Percentiles rank a stretch among this genome's conserved stretches.
These are phyloP conservation scores for Pegoplata infirma DNA, from an alignment of 2,888 invertebrate genomes.

Conservation along the genomic window DNA sequence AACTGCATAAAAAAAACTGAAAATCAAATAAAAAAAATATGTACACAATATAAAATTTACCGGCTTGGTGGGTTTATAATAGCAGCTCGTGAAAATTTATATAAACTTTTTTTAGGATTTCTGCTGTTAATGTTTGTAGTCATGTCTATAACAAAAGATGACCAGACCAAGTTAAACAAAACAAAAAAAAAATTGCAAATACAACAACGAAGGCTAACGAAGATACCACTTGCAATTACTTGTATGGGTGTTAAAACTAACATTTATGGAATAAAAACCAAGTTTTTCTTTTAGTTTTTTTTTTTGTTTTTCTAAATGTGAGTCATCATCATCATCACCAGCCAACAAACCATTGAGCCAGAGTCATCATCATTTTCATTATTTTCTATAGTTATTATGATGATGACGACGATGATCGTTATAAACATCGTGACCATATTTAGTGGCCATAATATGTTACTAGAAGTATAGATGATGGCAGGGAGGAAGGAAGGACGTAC, in stretches of 20 bases:
- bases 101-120: not conserved
- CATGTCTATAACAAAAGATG: constrained; percentile 51
- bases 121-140: constrained; percentile 16
- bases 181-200: too few relatives aligned
- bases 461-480: too few relatives aligned
- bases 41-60: too few relatives aligned
- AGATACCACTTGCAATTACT: constrained; percentile 52
- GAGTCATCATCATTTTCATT: not conserved
- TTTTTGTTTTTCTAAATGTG: constrained; percentile 43
- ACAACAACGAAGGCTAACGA: constrained; percentile 9
- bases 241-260: constrained; percentile 62
- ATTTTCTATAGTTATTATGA: constrained; percentile 4
- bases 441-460: constrained; percentile 26
- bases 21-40: not conserved
- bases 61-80: constrained; percentile 32
- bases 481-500: not conserved
- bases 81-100: constrained; percentile 8
- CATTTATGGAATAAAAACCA: constrained; percentile 42
- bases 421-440: constrained; percentile 59
- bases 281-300: constrained; percentile 13
- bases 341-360: not conserved
- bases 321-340: constrained; percentile 55
- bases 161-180: constrained; percentile 41
- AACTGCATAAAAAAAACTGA: not conserved
- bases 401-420: constrained; percentile 39